phyloP scores from a whole-genome alignment of 2,888 invertebrate genomes.

The Sphaeridia pumilis region DNA sequence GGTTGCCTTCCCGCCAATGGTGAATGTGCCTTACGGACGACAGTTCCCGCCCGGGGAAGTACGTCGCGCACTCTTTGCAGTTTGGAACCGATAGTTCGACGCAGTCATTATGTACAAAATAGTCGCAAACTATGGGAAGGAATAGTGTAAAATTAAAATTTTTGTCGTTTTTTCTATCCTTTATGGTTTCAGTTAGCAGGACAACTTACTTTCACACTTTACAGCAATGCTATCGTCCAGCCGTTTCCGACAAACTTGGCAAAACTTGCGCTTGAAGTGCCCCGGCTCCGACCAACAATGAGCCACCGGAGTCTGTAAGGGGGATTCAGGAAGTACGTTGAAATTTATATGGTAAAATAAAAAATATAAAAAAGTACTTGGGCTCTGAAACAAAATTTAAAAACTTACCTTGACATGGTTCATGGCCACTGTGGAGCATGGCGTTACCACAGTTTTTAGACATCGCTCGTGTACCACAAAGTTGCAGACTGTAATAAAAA shows the following conservation, averaged over 20 bases:
- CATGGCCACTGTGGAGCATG: slow-evolving; percentile 98
- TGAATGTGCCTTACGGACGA: slow-evolving; percentile 84
- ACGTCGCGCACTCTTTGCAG: slow-evolving; percentile 98
- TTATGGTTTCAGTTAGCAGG: too few species aligned
- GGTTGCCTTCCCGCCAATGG: slow-evolving; percentile 99
- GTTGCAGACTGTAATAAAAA: slow-evolving; percentile 99
- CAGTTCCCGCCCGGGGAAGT: slow-evolving; percentile 75
- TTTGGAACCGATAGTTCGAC: slow-evolving; percentile 99
- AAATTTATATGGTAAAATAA: too few species aligned
- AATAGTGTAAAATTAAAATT: too few species aligned
- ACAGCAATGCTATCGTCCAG: slow-evolving; percentile 92
- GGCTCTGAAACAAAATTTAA: too few species aligned
- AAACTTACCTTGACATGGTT: slow-evolving; percentile 88
- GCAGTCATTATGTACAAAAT: slow-evolving; percentile 97
- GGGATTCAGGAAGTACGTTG: slow-evolving; percentile 12
- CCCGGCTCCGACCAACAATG: slow-evolving; percentile 99
- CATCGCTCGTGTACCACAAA: slow-evolving; percentile 99
- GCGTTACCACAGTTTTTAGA: slow-evolving; percentile 94
- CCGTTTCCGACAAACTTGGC: slow-evolving; percentile 97
- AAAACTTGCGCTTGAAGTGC: slow-evolving; percentile 96
- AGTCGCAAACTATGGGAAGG: slow-evolving; percentile 97
- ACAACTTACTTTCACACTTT: slow-evolving; percentile 99
- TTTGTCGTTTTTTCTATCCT: too few species aligned
- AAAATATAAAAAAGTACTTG: too few species aligned
- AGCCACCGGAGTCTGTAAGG: slow-evolving; percentile 91